phyloP scores from a whole-genome alignment of 2,113 vertebrate genomes.

The Callipepla californica region DNA sequence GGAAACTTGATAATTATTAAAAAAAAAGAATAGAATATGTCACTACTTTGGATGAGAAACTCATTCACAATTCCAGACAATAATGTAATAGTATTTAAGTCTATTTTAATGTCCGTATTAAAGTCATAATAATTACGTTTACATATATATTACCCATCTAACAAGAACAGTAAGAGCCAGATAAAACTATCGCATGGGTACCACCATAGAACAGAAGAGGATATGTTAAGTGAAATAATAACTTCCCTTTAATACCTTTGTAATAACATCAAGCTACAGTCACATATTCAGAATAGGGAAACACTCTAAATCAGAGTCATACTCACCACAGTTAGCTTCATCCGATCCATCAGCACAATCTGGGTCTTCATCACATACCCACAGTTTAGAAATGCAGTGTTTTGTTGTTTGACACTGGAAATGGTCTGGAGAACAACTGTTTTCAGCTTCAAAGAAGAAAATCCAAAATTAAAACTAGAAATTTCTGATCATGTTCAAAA shows the following conservation, averaged over 20 bases:
- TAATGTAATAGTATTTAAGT: background rate
- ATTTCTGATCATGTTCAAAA: background rate
- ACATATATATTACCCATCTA: background rate
- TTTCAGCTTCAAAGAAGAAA: constrained; percentile 87
- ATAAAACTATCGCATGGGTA: background rate
- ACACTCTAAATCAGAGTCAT: background rate
- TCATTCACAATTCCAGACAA: background rate
- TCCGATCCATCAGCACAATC: constrained; percentile 97
- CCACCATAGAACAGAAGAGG: background rate
- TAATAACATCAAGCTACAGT: background rate
- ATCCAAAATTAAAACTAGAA: constrained; percentile 3
- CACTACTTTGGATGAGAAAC: background rate
- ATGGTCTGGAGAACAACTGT: constrained; percentile 97
- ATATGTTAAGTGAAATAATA: background rate
- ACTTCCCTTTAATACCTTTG: background rate
- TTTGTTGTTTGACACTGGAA: constrained; percentile 98
- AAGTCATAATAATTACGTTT: too few species aligned
- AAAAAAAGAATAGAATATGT: background rate
- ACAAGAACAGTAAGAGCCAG: background rate
- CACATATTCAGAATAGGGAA: background rate
- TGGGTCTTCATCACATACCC: constrained; percentile 98
- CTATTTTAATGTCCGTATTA: too few species aligned
- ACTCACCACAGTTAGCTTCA: constrained; percentile 97
- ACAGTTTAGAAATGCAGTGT: constrained; percentile 97
- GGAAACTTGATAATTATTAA: background rate